These are phyloP conservation scores for Cancer borealis DNA, from an alignment of 2,888 invertebrate species.

Conservation along the genomic window DNA sequence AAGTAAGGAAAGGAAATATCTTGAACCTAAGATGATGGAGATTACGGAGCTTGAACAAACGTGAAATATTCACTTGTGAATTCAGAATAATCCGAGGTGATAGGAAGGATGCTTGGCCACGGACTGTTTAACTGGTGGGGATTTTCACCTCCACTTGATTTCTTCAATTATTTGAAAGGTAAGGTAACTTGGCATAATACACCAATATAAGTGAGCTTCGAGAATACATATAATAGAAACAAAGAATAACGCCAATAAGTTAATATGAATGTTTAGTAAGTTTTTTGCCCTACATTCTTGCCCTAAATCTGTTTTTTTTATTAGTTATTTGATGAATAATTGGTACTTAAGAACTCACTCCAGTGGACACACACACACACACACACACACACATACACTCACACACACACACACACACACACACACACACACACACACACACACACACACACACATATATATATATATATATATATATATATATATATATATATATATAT, in stretches of 20 bases:
- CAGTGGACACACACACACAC: too few species aligned
- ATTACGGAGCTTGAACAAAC: background rate
- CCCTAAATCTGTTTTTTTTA: background rate
- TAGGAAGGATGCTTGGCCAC: conserved; percentile 58
- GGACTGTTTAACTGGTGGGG: conserved; percentile 72
- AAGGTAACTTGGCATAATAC: conserved; percentile 5
- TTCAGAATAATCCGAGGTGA: background rate
- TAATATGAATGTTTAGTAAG: too few species aligned
- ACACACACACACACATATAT: too few species aligned
- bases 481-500: too few species aligned
- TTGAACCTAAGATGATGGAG: background rate
- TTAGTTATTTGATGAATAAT: background rate
- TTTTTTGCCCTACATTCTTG: background rate
- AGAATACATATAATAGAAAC: background rate
- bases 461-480: too few species aligned
- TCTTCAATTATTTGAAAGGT: conserved; percentile 59
- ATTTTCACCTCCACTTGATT: conserved; percentile 65
- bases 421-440: background rate
- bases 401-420: background rate
- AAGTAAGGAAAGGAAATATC: background rate
- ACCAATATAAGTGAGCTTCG: background rate
- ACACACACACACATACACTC: background rate
- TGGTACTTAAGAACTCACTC: background rate
- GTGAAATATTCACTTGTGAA: background rate
- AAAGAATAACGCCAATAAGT: too few species aligned